These are phyloP conservation scores for Brachyalestes nurse DNA, from an alignment of 2,797 vertebrate species.

Conservation along the genomic window DNA sequence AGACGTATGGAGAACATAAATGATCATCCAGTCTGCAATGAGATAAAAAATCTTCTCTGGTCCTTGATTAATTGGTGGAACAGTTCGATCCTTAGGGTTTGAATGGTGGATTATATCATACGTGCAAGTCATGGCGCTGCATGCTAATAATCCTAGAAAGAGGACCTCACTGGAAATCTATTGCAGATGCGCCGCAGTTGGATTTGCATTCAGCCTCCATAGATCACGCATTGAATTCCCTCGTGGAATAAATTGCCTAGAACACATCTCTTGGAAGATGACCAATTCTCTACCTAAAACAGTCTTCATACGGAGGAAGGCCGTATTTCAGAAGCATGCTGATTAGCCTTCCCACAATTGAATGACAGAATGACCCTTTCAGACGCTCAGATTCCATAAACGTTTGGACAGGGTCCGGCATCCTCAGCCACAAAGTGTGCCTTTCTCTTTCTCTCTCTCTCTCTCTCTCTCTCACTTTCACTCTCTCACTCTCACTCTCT, in stretches of 20 bases:
- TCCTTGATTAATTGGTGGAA: background rate
- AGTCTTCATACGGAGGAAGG: slow-evolving; percentile 73
- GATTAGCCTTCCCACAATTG: slow-evolving; percentile 79
- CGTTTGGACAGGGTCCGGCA: slow-evolving; percentile 71
- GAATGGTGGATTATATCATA: slow-evolving; percentile 9
- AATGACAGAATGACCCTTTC: slow-evolving; percentile 76
- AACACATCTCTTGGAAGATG: slow-evolving; percentile 63
- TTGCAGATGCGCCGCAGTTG: background rate
- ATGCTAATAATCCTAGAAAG: background rate
- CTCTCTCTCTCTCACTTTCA: background rate
- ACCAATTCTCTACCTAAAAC: slow-evolving; percentile 75
- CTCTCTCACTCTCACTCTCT: background rate
- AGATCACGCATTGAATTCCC: slow-evolving; percentile 54
- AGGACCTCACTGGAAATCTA: background rate
- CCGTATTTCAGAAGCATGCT: slow-evolving; percentile 72
- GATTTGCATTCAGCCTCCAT: slow-evolving; percentile 61
- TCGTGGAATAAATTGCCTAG: slow-evolving; percentile 24
- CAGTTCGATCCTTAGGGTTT: slow-evolving; percentile 2
- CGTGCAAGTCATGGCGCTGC: background rate
- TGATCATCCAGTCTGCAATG: background rate
- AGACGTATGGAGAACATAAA: background rate
- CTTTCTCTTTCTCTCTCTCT: background rate
- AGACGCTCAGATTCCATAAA: slow-evolving; percentile 73
- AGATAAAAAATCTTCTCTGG: background rate
- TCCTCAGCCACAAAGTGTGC: slow-evolving; percentile 55